Evolutionary conservation across 1,140 invertebrate genomes (phyloP).

Genomic region (Calephelis virginiensis): DNA sequence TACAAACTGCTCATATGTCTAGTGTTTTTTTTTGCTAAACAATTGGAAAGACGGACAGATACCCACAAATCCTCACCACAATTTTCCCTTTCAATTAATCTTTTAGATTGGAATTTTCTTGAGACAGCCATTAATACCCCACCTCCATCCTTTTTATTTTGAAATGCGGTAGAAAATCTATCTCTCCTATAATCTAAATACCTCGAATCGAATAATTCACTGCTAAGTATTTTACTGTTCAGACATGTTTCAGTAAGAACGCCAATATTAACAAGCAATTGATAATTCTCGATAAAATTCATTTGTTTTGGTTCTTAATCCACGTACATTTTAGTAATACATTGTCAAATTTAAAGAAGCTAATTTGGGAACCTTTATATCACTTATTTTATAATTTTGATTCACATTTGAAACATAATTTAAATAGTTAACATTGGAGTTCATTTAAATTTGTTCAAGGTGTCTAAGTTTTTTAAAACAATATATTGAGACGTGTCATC

Average conservation of each 20-base stretch:
- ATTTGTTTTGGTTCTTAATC: too few relatives aligned
- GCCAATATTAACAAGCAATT: too few relatives aligned
- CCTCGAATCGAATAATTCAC: conserved; percentile 27
- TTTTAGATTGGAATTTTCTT: conserved; percentile 7
- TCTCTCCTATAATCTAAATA: conserved; percentile 30
- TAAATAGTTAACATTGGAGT: too few relatives aligned
- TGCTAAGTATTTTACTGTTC: conserved; percentile 20
- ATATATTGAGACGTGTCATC: too few relatives aligned
- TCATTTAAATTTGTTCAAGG: too few relatives aligned
- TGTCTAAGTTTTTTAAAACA: too few relatives aligned
- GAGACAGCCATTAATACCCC: conserved; percentile 8
- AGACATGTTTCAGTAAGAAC: conserved; percentile 24
- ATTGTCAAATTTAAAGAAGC: too few relatives aligned
- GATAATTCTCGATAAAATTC: too few relatives aligned
- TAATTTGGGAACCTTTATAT: too few relatives aligned
- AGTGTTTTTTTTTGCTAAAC: background rate
- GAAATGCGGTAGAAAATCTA: background rate
- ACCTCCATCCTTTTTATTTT: conserved; percentile 1
- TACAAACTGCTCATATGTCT: conserved; percentile 20
- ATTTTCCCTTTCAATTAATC: conserved; percentile 10
- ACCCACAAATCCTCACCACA: conserved; percentile 25
- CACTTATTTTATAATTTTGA: too few relatives aligned
- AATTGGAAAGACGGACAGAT: conserved; percentile 12
- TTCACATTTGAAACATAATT: too few relatives aligned
- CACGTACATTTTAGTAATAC: too few relatives aligned